Percentiles rank a stretch among this genome's conserved stretches.
Conservation (phyloP, 1,140 invertebrate genomes). For the Pogonomyrmex barbatus region DNA sequence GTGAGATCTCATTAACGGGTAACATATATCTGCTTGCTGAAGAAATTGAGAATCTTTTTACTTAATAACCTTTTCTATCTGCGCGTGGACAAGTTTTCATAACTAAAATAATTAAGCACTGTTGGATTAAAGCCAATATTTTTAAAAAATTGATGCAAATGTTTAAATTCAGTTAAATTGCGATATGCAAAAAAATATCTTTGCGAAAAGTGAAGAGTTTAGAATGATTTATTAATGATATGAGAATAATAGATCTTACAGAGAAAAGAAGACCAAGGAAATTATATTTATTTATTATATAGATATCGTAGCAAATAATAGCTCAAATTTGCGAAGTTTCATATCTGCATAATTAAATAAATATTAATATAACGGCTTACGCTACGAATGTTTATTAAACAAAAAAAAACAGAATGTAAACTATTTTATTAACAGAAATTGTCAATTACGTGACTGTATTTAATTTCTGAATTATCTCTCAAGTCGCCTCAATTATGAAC, state of each 20-base stretch:
- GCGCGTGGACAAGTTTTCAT: neutral
- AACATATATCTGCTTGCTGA: neutral
- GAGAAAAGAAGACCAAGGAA: neutral
- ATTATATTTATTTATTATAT: neutral
- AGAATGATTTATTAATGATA: constrained; percentile 24
- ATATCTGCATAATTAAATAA: constrained; percentile 9
- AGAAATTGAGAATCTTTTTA: constrained; percentile 8
- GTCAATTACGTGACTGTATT: neutral
- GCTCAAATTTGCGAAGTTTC: neutral
- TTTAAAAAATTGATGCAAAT: neutral
- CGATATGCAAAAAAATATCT: neutral
- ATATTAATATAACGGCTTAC: neutral
- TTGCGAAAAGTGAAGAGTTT: neutral
- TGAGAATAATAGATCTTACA: neutral
- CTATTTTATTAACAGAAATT: neutral
- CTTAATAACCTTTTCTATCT: neutral
- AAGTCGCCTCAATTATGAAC: neutral
- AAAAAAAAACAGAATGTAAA: neutral
- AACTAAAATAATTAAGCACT: constrained; percentile 6
- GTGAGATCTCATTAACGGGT: constrained; percentile 10
- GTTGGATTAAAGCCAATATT: neutral
- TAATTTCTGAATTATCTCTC: neutral
- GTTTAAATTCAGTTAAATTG: neutral
- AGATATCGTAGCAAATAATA: neutral
- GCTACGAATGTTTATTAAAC: neutral